Conservation (phyloP, 2,888 invertebrate species). For the Drosophila aldrichi region DNA sequence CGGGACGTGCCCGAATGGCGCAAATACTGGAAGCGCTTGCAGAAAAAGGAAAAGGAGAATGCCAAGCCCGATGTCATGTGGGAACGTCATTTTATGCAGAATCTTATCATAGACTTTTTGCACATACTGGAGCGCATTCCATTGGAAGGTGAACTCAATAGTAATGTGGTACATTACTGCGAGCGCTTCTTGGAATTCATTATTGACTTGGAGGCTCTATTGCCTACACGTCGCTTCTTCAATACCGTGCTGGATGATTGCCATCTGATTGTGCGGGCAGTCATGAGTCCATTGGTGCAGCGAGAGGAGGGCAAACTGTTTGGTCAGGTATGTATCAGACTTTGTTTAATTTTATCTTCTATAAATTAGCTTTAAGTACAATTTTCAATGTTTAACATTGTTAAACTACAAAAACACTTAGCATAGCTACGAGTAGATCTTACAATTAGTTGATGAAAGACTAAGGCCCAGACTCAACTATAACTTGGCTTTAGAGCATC, state of each 20-base stretch:
- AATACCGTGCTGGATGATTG: constrained; percentile 98
- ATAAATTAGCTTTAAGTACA: constrained; percentile 71
- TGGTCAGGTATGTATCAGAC: constrained; percentile 90
- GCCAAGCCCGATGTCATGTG: constrained; percentile 89
- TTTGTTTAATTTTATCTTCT: constrained; percentile 47
- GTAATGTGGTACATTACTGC: constrained; percentile 90
- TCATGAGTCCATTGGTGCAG: constrained; percentile 90
- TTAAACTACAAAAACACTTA: constrained; percentile 67
- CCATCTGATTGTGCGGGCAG: constrained; percentile 96
- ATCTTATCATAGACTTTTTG: constrained; percentile 94
- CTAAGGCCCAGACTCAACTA: constrained; percentile 11
- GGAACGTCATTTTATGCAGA: constrained; percentile 93
- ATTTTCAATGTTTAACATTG: constrained; percentile 77
- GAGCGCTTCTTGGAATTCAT: constrained; percentile 98
- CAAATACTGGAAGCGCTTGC: constrained; percentile 95
- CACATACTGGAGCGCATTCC: constrained; percentile 91
- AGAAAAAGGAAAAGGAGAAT: constrained; percentile 91
- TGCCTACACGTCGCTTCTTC: constrained; percentile 98
- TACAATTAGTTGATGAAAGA: constrained; percentile 34
- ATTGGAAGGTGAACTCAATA: constrained; percentile 87
- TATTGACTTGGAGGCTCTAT: constrained; percentile 97
- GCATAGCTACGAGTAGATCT: constrained; percentile 39
- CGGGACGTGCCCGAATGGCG: constrained; percentile 94
- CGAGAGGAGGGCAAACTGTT: constrained; percentile 95
- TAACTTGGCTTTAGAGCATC: constrained; percentile 27